Conservation (phyloP, 1,140 invertebrate species). For the Mycetomoellerius zeteki region DNA sequence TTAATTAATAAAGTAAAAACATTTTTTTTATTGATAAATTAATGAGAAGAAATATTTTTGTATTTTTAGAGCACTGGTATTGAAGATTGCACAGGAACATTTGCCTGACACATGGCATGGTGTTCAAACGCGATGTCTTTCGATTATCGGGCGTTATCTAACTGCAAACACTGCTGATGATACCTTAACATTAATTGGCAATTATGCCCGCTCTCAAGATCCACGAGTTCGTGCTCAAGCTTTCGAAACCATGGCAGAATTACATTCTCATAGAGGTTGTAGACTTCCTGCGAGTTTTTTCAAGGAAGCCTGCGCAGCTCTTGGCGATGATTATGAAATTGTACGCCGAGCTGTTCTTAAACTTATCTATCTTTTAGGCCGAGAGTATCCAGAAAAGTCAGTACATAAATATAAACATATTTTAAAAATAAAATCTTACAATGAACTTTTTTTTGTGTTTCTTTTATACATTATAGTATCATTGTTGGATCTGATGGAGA, state of each 20-base stretch:
- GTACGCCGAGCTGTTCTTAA: conserved; percentile 95
- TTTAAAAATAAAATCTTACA: conserved; percentile 35
- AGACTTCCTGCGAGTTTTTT: conserved; percentile 93
- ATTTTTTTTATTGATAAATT: not conserved
- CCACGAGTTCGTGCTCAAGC: conserved; percentile 95
- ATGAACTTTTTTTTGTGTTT: conserved; percentile 19
- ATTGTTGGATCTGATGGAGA: conserved; percentile 90
- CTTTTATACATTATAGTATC: conserved; percentile 86
- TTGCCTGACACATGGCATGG: conserved; percentile 85
- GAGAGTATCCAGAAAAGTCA: conserved; percentile 95
- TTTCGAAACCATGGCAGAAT: conserved; percentile 93
- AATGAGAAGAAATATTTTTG: conserved; percentile 15
- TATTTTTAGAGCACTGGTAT: conserved; percentile 76
- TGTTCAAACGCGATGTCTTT: conserved; percentile 85
- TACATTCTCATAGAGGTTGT: conserved; percentile 93
- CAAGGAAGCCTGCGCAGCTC: conserved; percentile 92
- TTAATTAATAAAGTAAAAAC: not conserved
- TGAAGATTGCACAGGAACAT: conserved; percentile 84
- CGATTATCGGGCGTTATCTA: conserved; percentile 84
- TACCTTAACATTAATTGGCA: conserved; percentile 90
- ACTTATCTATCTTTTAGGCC: conserved; percentile 94
- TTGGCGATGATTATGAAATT: conserved; percentile 98
- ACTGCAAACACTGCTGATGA: conserved; percentile 81
- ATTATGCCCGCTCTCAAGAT: conserved; percentile 95
- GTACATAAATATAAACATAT: conserved; percentile 33